phyloP scores from a whole-genome alignment of 2,797 vertebrate genomes.

The Eurystomus glaucurus region DNA sequence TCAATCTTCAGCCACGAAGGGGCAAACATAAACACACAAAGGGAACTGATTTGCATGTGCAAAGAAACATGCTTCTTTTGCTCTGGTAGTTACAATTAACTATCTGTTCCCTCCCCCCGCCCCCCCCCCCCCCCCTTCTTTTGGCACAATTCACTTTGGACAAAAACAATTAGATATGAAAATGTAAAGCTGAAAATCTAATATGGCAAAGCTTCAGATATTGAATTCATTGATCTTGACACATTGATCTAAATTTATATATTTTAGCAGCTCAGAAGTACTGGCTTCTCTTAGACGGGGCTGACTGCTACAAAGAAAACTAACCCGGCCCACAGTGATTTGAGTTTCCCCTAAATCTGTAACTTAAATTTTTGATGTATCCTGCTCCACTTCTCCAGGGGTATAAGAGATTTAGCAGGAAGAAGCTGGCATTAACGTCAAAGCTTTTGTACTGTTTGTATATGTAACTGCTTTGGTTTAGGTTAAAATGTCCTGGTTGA shows the following conservation, averaged over 20 bases:
- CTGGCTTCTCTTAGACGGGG: not conserved
- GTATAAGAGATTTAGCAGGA: not conserved
- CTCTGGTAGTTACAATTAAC: not conserved
- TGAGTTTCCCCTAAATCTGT: not conserved
- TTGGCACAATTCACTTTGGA: not conserved
- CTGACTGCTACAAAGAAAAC: not conserved
- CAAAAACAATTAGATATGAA: not conserved
- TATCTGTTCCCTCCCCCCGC: no score
- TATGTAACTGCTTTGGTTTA: not conserved
- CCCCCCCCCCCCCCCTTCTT: not conserved
- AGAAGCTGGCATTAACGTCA: not conserved
- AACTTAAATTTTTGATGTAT: not conserved
- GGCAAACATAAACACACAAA: not conserved
- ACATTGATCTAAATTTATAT: not conserved
- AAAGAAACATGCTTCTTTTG: not conserved
- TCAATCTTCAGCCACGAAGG: not conserved
- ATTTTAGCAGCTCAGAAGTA: not conserved
- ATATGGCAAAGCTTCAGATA: not conserved
- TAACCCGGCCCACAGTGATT: not conserved
- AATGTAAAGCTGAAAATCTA: not conserved
- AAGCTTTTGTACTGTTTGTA: not conserved
- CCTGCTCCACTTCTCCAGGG: not conserved
- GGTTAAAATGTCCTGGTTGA: not conserved
- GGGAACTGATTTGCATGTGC: not conserved
- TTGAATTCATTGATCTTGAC: not conserved